phyloP scores from a whole-genome alignment of 2,797 vertebrate species.

The Antrozous pallidus region DNA sequence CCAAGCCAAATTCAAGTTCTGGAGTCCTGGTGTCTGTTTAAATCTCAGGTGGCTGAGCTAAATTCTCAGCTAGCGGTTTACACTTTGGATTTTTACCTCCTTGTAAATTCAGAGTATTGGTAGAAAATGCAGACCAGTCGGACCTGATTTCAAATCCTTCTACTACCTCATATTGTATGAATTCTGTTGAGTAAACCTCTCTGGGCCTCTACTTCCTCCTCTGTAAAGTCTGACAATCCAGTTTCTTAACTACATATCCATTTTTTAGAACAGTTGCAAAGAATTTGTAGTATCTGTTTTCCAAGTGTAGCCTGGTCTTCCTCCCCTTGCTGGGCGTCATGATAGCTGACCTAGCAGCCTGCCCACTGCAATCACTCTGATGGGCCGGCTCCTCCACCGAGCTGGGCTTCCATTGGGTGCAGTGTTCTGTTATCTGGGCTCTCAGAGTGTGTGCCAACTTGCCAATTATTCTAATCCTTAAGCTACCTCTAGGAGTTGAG shows the following conservation, averaged over 20 bases:
- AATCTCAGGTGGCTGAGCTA: conserved; percentile 10
- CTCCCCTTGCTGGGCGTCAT: not conserved
- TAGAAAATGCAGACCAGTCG: not conserved
- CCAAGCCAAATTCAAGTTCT: conserved; percentile 1
- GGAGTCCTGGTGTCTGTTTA: not conserved
- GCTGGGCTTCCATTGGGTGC: not conserved
- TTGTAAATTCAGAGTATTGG: not conserved
- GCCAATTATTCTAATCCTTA: not conserved
- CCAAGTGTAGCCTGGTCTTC: not conserved
- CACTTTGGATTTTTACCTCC: not conserved
- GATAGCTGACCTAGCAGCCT: not conserved
- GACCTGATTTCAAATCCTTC: not conserved
- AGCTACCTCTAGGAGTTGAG: not conserved
- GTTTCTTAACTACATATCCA: not conserved
- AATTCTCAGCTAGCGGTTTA: not conserved
- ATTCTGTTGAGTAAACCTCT: not conserved
- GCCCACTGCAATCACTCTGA: not conserved
- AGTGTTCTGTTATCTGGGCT: not conserved
- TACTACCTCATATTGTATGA: not conserved
- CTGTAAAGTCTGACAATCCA: not conserved
- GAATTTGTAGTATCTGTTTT: not conserved
- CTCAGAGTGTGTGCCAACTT: not conserved
- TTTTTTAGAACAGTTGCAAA: conserved; percentile 16
- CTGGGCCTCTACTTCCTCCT: not conserved
- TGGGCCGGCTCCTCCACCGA: not conserved